Evolutionary conservation across 1,140 invertebrate species (phyloP).

Genomic region (Drosophila pandora): DNA sequence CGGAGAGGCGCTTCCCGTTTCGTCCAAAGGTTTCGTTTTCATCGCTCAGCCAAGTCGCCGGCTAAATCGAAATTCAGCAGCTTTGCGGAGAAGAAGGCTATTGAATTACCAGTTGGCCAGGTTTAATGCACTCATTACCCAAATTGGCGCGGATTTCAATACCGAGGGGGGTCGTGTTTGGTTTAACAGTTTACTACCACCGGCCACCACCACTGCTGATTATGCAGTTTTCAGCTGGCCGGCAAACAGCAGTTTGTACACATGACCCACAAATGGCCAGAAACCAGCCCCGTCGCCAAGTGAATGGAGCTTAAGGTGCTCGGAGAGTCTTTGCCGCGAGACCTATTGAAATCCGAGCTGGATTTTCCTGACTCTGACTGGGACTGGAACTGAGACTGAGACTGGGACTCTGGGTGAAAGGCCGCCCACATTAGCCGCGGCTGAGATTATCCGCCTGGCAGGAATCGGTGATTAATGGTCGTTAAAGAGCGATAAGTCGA

Average conservation of each 20-base stretch:
- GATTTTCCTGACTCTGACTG: constrained; percentile 25
- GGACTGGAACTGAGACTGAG: no score
- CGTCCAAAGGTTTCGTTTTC: constrained; percentile 43
- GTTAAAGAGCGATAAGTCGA: constrained; percentile 50
- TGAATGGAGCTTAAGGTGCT: constrained; percentile 45
- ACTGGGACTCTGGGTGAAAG: constrained; percentile 32
- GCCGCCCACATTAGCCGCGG: constrained; percentile 35
- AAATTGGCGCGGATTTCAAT: constrained; percentile 42
- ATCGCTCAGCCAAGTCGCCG: constrained; percentile 5
- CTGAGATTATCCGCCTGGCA: constrained; percentile 37
- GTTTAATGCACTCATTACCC: constrained; percentile 63
- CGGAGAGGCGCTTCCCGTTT: constrained; percentile 64
- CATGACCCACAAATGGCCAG: constrained; percentile 74
- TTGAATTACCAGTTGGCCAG: constrained; percentile 56
- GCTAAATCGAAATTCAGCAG: constrained; percentile 17
- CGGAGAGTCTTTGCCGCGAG: constrained; percentile 5
- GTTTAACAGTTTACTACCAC: constrained; percentile 10
- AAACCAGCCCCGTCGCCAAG: constrained; percentile 22
- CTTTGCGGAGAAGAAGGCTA: constrained; percentile 15
- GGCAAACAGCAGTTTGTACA: constrained; percentile 39
- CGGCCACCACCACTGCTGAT: constrained; percentile 37
- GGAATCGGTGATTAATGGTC: constrained; percentile 45
- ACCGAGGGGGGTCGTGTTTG: constrained; percentile 25
- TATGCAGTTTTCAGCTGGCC: constrained; percentile 42
- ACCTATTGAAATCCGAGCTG: constrained; percentile 53